Evolutionary conservation across 2,888 invertebrate species (phyloP).

Genomic region (Ectemnius continuus): DNA sequence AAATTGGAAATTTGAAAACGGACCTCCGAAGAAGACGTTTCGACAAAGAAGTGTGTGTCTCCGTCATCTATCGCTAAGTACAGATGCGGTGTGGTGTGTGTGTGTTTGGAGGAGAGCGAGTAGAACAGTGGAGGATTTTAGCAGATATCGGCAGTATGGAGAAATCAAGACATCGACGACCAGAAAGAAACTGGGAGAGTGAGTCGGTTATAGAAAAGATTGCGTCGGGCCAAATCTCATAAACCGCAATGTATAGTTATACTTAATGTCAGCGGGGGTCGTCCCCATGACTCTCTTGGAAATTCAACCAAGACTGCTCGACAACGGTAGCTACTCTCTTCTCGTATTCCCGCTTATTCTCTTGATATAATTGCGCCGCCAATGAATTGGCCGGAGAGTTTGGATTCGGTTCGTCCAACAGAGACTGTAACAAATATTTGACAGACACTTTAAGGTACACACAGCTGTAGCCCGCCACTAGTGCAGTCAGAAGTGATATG

Average conservation of each 20-base stretch:
- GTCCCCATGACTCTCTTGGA: conserved; percentile 76
- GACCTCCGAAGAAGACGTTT: conserved; percentile 24
- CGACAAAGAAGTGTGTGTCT: conserved; percentile 14
- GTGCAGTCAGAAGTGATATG: conserved; percentile 9
- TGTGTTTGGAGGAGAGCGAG: neutral
- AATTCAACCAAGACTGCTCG: conserved; percentile 82
- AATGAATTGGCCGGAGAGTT: conserved; percentile 85
- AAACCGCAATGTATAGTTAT: conserved; percentile 31
- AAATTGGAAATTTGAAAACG: conserved; percentile 31
- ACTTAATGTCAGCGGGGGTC: conserved; percentile 76
- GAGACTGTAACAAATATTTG: conserved; percentile 79
- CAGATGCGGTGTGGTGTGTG: conserved; percentile 8
- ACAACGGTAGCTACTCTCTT: conserved; percentile 83
- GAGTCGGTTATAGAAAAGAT: conserved; percentile 12
- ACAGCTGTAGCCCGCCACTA: neutral
- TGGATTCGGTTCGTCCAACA: conserved; percentile 85
- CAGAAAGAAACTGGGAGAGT: conserved; percentile 26
- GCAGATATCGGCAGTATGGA: conserved; percentile 18
- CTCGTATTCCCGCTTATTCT: conserved; percentile 84
- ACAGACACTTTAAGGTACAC: conserved; percentile 24
- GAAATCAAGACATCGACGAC: conserved; percentile 15
- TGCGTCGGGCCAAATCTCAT: conserved; percentile 12
- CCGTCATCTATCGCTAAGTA: neutral
- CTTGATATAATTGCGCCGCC: conserved; percentile 84
- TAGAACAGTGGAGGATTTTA: conserved; percentile 47